Evolutionary conservation across 2,113 vertebrate species (phyloP).

Genomic region (Esox niger): DNA sequence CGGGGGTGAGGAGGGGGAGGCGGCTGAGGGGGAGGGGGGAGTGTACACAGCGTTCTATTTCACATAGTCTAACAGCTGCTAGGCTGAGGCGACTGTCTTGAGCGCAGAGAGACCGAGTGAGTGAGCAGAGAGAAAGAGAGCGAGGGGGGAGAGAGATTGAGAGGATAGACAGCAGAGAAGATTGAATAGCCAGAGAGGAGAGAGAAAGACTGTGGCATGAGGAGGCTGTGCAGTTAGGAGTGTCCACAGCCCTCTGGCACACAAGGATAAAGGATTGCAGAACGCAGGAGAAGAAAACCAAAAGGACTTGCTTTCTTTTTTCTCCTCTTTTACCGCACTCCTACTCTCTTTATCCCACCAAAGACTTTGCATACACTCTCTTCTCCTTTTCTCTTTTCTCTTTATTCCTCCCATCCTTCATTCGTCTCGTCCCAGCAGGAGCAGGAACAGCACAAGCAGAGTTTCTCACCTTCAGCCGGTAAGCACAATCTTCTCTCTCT

Average conservation of each 20-base stretch:
- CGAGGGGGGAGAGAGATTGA: constrained; percentile 14
- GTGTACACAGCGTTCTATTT: constrained; percentile 71
- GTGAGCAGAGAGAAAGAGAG: constrained; percentile 24
- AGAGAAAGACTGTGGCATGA: constrained; percentile 64
- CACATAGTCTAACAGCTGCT: constrained; percentile 71
- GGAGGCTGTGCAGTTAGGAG: constrained; percentile 71
- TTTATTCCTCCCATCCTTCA: constrained; percentile 38
- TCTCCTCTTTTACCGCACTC: constrained; percentile 36
- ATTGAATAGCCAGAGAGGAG: constrained; percentile 41
- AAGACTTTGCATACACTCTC: neutral
- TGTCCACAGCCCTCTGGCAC: constrained; percentile 68
- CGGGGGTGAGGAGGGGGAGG: constrained; percentile 38
- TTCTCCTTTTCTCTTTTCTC: constrained; percentile 48
- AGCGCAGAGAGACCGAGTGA: constrained; percentile 56
- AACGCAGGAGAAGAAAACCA: constrained; percentile 32
- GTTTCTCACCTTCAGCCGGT: constrained; percentile 63
- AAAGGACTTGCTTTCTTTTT: constrained; percentile 33
- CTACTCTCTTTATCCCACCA: no score
- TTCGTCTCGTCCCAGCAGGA: constrained; percentile 43
- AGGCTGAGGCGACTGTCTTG: constrained; percentile 57
- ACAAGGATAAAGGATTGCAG: constrained; percentile 67
- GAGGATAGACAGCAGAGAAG: constrained; percentile 16
- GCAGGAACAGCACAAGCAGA: constrained; percentile 45
- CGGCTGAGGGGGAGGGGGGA: constrained; percentile 52
- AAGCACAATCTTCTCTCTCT: constrained; percentile 51